These are phyloP conservation scores for Corydoras sp. DNA, from an alignment of 2,113 vertebrate species.

Conservation along the genomic window DNA sequence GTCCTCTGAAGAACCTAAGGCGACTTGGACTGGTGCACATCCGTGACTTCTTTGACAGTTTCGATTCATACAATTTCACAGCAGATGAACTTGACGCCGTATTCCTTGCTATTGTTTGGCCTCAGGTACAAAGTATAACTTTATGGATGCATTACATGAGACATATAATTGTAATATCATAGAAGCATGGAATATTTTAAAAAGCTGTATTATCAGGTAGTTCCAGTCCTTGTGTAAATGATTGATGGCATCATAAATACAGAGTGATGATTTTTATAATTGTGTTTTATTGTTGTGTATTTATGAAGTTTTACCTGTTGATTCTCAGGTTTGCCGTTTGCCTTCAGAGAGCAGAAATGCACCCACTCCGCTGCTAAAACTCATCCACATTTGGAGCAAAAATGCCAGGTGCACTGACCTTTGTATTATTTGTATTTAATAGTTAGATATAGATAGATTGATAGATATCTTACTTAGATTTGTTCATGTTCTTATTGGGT, in stretches of 20 bases:
- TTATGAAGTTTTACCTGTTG: constrained; percentile 39
- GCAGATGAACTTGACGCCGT: constrained; percentile 82
- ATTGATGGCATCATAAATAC: too few relatives aligned
- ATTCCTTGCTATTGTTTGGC: constrained; percentile 85
- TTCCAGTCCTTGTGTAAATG: too few relatives aligned
- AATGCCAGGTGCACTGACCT: constrained; percentile 71
- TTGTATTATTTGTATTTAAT: too few relatives aligned
- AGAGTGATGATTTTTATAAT: background rate
- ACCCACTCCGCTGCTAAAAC: constrained; percentile 85
- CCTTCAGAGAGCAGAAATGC: constrained; percentile 84
- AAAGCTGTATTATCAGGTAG: too few relatives aligned
- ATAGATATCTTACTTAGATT: too few relatives aligned
- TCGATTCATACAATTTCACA: constrained; percentile 80
- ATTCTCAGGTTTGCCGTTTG: constrained; percentile 75
- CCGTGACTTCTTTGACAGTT: constrained; percentile 79
- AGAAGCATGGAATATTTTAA: too few relatives aligned
- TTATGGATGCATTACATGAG: too few relatives aligned
- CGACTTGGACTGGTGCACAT: constrained; percentile 82
- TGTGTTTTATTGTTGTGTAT: background rate
- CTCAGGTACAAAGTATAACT: constrained; percentile 68
- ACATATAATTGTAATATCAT: too few relatives aligned
- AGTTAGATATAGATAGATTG: too few relatives aligned
- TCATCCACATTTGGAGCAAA: constrained; percentile 88
- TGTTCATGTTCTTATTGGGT: too few relatives aligned
- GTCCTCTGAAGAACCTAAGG: constrained; percentile 87